A percentile compares a stretch with the other conserved stretches of the same genome.
Conservation (phyloP, 2,888 invertebrate genomes). For the Seira sanloemensis region DNA sequence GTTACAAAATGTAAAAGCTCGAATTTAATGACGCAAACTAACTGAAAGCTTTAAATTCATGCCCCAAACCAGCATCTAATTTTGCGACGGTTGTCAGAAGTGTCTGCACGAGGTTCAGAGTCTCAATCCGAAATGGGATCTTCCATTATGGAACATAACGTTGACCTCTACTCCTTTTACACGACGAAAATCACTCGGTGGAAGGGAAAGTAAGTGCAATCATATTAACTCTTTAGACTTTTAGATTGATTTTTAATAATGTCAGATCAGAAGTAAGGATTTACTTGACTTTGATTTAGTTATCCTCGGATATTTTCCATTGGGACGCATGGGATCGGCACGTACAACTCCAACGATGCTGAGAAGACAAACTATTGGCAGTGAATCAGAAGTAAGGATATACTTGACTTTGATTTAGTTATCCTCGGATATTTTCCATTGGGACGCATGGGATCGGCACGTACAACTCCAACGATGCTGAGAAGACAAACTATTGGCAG, state of each 20-base stretch:
- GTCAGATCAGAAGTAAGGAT: too few relatives aligned
- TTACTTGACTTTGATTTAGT: too few relatives aligned
- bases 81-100: not conserved
- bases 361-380: constrained; percentile 96
- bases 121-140: constrained; percentile 39
- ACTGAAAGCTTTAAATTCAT: too few relatives aligned
- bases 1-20: not conserved
- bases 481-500: constrained; percentile 95
- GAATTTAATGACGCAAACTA: too few relatives aligned
- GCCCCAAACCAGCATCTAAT: not conserved
- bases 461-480: constrained; percentile 93
- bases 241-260: too few relatives aligned
- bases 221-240: too few relatives aligned
- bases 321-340: constrained; percentile 95
- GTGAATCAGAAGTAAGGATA: constrained; percentile 88
- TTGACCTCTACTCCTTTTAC: constrained; percentile 96
- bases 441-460: constrained; percentile 97
- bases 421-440: constrained; percentile 97
- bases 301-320: constrained; percentile 98
- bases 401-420: too few relatives aligned
- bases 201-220: constrained; percentile 92
- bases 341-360: constrained; percentile 94
- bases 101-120: not conserved
- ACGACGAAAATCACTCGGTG: constrained; percentile 97
- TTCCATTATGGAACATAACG: constrained; percentile 83